Evolutionary conservation across 2,797 vertebrate genomes (phyloP), one percentile per base, ranked within the genome.

Genomic region (Eulemur mongoz): DNA sequence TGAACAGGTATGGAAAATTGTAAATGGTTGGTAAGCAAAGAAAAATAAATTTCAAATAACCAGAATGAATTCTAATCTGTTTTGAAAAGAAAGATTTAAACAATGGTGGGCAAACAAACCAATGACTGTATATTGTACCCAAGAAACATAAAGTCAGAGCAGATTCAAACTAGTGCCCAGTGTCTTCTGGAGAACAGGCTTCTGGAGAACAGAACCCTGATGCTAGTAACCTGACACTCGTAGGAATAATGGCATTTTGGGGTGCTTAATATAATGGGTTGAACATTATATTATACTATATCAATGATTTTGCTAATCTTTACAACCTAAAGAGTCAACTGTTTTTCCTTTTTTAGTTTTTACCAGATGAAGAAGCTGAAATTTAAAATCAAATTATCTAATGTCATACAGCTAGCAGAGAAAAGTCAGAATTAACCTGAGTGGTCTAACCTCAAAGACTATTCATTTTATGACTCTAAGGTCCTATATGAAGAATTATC

Each of bases 1-100:
- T 11, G 72, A 35, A 76, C 6, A 73, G 10, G 61, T 92, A 59
- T 8, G 67, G 15, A 76, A 82, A 88, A 57, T 15, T 52, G 22
- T 35, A 67, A 96, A 32, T 80, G 30, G 25, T 83, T 48, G 89
- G 4, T 87, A 95, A 78, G 57, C 32, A 32, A 91, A 94, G 57
- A 79, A 22, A 1, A 5, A 81, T 69, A 85, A 76, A 93, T 70
- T 76, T 83, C 59, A 92, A 91, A 54, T n/a, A 88, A 32, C 23
- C 30, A 82, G 48, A 89, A 84, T n/a, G 9, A 32, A 87, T 43
- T 94, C 38, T 80, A 65, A 75, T 45, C 6, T 93, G 57, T 50
- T 94, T 94, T 35, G 14, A 54, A 38, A 91, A 81, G 63, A 67
- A 59, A 35, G 32, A 69, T 40, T 61, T 79, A 3, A 1, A 73